Base-by-base conservation (phyloP, 2,888 invertebrate species). In the Scelioninae gen. 1 region DNA sequence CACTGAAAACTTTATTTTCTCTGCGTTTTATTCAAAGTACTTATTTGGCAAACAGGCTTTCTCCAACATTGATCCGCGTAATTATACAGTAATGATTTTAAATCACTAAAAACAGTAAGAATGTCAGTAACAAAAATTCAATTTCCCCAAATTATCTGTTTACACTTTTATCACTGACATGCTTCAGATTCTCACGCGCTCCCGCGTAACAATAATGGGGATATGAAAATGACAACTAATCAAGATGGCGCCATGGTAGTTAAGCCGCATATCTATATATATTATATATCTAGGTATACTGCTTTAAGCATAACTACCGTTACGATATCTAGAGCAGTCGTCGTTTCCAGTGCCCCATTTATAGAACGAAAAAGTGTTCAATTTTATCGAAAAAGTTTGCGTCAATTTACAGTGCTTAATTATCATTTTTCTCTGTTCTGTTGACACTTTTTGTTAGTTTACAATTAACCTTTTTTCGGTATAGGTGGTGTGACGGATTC, bases 101-200 rank as follows among this genome's bases (percentile, higher is more conserved):
- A 86, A 84, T 84, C 85, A 84, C 84, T 71, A 71, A 85, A 83
- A 85, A 85, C 82, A 72, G 84, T 62, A 29, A 77, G 84, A 83
- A 79, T 82, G 85, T 81, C 86, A 80, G 53, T 32, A 16, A 51
- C 29, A 40, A 49, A 49, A 32, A 29, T 13, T 13, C 8, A 10
- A 10, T 65, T 40, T 55, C 34, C 8, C 23, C 51, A 38, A 68
- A 32, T 0, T 47, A 16, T 47, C 16, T 47, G 1, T 45, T 45
- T 45, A 2, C 1, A n/a, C 2, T 40, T 55, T 2, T 15, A 47
- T 58, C 45, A 62, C 51, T 62, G 69, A 29, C 53, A 82, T 77
- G 85, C 84, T 82, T 71, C 58, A 81, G 83, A 84, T 85, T 80
- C 62, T 84, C 85, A 78, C 66, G 58, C 76, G 82, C 86, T 84